Evolutionary conservation across 2,888 invertebrate genomes (phyloP).

Genomic region (Torymus texanus): DNA sequence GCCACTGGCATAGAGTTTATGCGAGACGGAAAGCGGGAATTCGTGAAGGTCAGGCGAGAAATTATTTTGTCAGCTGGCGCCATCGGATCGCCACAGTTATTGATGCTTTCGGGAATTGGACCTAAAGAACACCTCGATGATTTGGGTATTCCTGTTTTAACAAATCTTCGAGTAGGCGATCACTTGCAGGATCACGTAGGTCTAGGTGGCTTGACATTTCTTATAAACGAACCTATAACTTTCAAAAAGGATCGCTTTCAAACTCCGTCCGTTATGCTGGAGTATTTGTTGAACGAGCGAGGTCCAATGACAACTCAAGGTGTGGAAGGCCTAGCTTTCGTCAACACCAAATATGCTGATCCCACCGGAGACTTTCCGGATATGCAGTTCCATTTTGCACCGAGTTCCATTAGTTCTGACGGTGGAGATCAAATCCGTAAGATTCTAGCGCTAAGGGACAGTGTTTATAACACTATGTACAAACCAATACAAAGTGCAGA

Average conservation of each 20-base stretch:
- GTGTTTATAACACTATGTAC: constrained; percentile 89
- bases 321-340: constrained; percentile 90
- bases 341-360: constrained; percentile 92
- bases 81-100: constrained; percentile 90
- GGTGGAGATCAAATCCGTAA: constrained; percentile 87
- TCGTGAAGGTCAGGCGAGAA: constrained; percentile 85
- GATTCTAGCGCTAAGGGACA: constrained; percentile 85
- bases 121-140: constrained; percentile 85
- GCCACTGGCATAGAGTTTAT: constrained; percentile 87
- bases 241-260: constrained; percentile 87
- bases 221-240: constrained; percentile 87
- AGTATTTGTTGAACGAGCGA: constrained; percentile 87
- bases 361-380: constrained; percentile 87
- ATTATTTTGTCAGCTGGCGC: constrained; percentile 92
- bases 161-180: constrained; percentile 86
- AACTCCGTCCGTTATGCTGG: constrained; percentile 85
- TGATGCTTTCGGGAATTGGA: constrained; percentile 94
- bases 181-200: constrained; percentile 94
- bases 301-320: constrained; percentile 90
- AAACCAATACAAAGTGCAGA: constrained; percentile 87
- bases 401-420: constrained; percentile 90
- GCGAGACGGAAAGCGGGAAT: constrained; percentile 80
- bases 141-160: constrained; percentile 84
- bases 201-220: constrained; percentile 88
- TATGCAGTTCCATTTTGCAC: constrained; percentile 90